Percentiles rank a stretch among this genome's conserved stretches.
Conservation (phyloP, 92 coral and sea anemone species). For the Montipora capitata region DNA sequence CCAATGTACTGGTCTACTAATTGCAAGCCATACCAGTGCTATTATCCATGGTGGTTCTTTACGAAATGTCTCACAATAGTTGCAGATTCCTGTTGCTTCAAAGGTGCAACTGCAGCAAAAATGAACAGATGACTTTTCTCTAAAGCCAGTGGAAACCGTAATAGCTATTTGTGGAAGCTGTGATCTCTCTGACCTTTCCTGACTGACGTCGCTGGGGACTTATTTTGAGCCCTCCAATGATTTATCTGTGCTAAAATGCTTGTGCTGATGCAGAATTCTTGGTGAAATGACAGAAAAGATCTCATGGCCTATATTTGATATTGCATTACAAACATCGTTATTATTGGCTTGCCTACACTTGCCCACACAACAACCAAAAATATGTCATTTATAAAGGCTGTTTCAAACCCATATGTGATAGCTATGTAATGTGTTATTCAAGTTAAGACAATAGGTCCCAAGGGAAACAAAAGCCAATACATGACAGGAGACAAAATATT, state of each 20-base stretch:
- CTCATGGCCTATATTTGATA: not conserved
- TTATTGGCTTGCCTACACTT: constrained; percentile 20
- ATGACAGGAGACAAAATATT: constrained; percentile 11
- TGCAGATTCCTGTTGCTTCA: not conserved
- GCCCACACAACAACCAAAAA: constrained; percentile 24
- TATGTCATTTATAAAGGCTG: not conserved
- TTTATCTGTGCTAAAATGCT: not conserved
- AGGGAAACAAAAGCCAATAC: constrained; percentile 17
- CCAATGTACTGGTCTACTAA: not conserved
- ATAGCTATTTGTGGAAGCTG: constrained; percentile 23
- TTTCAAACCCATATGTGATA: not conserved
- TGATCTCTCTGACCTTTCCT: constrained; percentile 32
- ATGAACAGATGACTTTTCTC: not conserved
- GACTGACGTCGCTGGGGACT: not conserved
- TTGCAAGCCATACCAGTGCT: constrained; percentile 12
- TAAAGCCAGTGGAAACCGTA: not conserved
- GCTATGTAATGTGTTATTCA: constrained; percentile 11
- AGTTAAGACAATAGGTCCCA: constrained; percentile 20
- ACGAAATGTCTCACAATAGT: not conserved
- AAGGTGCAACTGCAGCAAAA: constrained; percentile 6
- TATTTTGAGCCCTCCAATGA: not conserved
- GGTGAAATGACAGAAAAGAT: not conserved
- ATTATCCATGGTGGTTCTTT: constrained; percentile 18
- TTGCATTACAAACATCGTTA: constrained; percentile 27
- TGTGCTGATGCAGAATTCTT: not conserved